These are phyloP conservation scores for Hyppa rectilinea DNA, from an alignment of 2,888 invertebrate genomes.

Conservation along the genomic window DNA sequence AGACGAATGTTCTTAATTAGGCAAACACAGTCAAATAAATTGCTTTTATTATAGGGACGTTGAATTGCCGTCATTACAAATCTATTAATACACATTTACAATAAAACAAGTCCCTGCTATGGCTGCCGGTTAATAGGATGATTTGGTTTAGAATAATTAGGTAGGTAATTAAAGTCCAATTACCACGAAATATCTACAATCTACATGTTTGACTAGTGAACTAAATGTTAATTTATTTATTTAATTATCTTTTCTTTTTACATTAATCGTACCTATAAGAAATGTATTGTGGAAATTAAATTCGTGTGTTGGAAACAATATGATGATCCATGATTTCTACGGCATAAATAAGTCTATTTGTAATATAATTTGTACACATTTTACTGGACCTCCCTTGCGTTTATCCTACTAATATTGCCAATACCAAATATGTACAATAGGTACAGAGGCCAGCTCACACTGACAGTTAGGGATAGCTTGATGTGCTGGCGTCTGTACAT, in stretches of 20 bases:
- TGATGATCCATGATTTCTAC: neutral
- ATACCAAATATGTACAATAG: neutral
- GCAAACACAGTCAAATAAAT: neutral
- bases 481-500: no score
- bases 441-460: no score
- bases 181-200: slow-evolving; percentile 7
- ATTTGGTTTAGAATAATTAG: slow-evolving; percentile 13
- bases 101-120: neutral
- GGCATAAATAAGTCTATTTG: neutral
- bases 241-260: no score
- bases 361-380: neutral
- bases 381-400: neutral
- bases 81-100: neutral
- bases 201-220: neutral
- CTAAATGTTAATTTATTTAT: neutral
- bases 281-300: neutral
- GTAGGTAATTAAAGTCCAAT: slow-evolving; percentile 18
- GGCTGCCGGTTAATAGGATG: neutral
- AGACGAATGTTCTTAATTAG: neutral
- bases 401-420: neutral
- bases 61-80: slow-evolving; percentile 5
- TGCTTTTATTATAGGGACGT: neutral
- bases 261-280: neutral
- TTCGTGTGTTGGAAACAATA: neutral
- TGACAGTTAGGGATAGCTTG: no score